These are phyloP conservation scores for Serrognathus titanus DNA, from an alignment of 2,888 invertebrate species.

Conservation along the genomic window DNA sequence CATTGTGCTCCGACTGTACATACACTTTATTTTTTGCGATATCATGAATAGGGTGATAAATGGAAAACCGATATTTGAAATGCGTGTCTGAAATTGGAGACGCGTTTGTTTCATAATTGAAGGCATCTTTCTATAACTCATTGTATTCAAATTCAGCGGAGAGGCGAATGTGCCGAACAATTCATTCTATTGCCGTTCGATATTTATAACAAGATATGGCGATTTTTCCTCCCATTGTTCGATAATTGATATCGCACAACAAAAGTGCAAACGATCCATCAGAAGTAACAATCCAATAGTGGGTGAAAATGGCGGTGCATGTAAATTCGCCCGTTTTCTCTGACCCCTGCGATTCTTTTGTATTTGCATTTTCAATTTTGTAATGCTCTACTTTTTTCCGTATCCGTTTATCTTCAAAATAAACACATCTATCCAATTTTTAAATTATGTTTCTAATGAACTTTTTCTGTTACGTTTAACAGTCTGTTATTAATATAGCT, in stretches of 20 bases:
- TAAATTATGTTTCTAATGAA: too few relatives aligned
- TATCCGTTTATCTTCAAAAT: not conserved
- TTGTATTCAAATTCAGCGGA: constrained; percentile 1
- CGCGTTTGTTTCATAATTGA: not conserved
- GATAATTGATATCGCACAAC: constrained; percentile 13
- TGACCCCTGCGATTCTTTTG: constrained; percentile 5
- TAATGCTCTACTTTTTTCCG: not conserved
- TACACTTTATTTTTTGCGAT: too few relatives aligned
- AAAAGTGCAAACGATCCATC: constrained; percentile 16
- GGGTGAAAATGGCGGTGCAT: constrained; percentile 11
- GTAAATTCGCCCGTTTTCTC: constrained; percentile 15
- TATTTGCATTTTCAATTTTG: constrained; percentile 17
- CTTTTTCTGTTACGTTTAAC: too few relatives aligned
- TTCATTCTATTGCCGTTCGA: constrained; percentile 14
- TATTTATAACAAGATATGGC: constrained; percentile 13
- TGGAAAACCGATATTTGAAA: too few relatives aligned
- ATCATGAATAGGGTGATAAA: too few relatives aligned
- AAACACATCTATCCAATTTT: too few relatives aligned
- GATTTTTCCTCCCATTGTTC: constrained; percentile 14
- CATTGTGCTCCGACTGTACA: too few relatives aligned
- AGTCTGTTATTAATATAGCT: too few relatives aligned
- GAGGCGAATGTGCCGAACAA: constrained; percentile 7
- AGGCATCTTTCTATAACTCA: not conserved
- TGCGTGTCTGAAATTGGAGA: too few relatives aligned
- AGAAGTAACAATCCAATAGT: constrained; percentile 17